A percentile compares a stretch with the other conserved stretches of the same genome.
phyloP scores from a whole-genome alignment of 2,888 invertebrate genomes.

The Cryptophagus acutangulus region DNA sequence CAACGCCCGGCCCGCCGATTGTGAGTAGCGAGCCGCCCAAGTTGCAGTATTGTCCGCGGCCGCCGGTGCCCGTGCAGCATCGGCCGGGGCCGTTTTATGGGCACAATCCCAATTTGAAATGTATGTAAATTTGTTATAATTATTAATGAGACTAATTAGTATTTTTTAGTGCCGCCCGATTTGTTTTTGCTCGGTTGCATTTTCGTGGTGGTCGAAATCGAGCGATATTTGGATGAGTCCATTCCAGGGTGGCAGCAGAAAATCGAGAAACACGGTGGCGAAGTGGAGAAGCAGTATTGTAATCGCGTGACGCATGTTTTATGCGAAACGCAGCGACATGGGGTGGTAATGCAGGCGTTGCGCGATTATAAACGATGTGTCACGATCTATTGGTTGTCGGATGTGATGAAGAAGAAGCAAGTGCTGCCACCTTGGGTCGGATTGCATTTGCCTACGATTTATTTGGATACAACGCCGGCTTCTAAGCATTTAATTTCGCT shows the following conservation, averaged over 20 bases:
- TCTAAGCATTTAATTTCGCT: constrained; percentile 74
- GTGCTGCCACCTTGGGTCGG: constrained; percentile 92
- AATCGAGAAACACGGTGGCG: constrained; percentile 50
- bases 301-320: constrained; percentile 87
- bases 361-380: constrained; percentile 68
- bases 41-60: constrained; percentile 20
- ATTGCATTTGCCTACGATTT: constrained; percentile 75
- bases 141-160: constrained; percentile 6
- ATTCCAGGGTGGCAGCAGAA: constrained; percentile 43
- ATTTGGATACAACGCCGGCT: constrained; percentile 64
- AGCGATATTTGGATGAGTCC: constrained; percentile 40
- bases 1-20: constrained; percentile 50
- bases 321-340: constrained; percentile 85
- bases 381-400: constrained; percentile 86
- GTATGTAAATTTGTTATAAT: constrained; percentile 27
- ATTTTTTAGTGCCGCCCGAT: constrained; percentile 65
- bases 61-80: constrained; percentile 51
- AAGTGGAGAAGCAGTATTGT: constrained; percentile 80
- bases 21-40: constrained; percentile 46
- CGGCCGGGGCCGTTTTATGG: constrained; percentile 74
- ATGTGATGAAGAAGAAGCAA: constrained; percentile 79
- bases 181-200: constrained; percentile 89
- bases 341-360: constrained; percentile 80
- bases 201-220: constrained; percentile 60
- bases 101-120: constrained; percentile 85